Evolutionary conservation across 2,797 vertebrate genomes (phyloP), one percentile per base, ranked within the genome.

Genomic region (Falco novaeseelandiae): DNA sequence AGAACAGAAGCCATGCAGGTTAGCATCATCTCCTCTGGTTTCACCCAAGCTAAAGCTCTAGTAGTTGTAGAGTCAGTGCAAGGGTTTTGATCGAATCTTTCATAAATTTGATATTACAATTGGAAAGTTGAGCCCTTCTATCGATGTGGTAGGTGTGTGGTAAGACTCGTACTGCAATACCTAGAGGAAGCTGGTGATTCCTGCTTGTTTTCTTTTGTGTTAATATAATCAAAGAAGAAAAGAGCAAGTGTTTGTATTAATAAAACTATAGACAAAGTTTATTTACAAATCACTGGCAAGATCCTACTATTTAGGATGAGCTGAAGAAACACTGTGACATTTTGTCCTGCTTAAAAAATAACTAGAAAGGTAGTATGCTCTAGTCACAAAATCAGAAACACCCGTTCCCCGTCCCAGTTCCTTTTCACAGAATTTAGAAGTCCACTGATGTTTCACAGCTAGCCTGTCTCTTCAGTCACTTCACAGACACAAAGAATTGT

Each of bases 401-500:
- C 46, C 18, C 1, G 0, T 70, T 90, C 55, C n/a, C 62, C 49
- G 55, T 40, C 59, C 44, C 44, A 67, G 73, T 55, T 83, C 48
- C 63, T 87, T 92, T 89, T 25, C 82, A 82, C 29, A 12, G 73
- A 66, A 49, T 84, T 85, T 67, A 66, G 57, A 89, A 87, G 62
- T 29, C 59, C 63, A 51, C 27, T 70, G 48, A 36, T 82, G 52
- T 89, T 95, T 88, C 63, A 76, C 78, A 91, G 69, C 40, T 62
- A 70, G 78, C 29, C 38, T 38, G 71, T 63, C 88, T 80, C 91
- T 59, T 91, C 73, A 85, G 70, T 77, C 1, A 0, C 57, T 87
- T 95, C 89, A 93, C 93, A 83, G 79, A 87, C 78, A 93, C 91
- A 84, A 95, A 87, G 93, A 89, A 57, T 32, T 90, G 80, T 62